phyloP scores from a whole-genome alignment of 2,113 vertebrate genomes.

The Aviceda subcristata region DNA sequence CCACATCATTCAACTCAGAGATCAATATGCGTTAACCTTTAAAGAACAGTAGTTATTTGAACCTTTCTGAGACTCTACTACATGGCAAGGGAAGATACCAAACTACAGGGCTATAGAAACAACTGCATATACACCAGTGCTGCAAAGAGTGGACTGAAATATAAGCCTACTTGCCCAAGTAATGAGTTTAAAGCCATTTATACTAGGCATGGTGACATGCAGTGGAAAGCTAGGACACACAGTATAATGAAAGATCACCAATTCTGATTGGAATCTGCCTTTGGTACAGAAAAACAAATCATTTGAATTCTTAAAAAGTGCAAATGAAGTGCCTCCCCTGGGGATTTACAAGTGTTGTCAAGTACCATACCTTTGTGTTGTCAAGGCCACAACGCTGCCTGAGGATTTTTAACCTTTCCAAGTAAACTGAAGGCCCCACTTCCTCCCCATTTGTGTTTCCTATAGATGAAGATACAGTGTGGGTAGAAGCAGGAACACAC shows the following conservation, averaged over 20 bases:
- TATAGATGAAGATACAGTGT: slow-evolving; percentile 71
- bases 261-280: neutral
- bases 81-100: neutral
- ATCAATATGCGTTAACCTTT: neutral
- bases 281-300: neutral
- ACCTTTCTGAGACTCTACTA: neutral
- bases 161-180: neutral
- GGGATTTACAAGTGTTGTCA: neutral
- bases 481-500: slow-evolving; percentile 69
- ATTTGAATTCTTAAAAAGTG: neutral
- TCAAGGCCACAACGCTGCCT: slow-evolving; percentile 93
- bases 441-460: slow-evolving; percentile 89
- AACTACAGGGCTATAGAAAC: neutral
- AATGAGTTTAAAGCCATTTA: neutral
- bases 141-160: neutral
- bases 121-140: neutral
- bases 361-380: slow-evolving; percentile 84
- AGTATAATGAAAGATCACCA: neutral
- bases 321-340: neutral
- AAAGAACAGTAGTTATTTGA: neutral
- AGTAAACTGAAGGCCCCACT: slow-evolving; percentile 91
- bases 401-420: slow-evolving; percentile 96
- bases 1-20: neutral
- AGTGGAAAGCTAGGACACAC: neutral
- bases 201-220: neutral